phyloP scores from a whole-genome alignment of 2,113 vertebrate species.

The Orycteropus afer region DNA sequence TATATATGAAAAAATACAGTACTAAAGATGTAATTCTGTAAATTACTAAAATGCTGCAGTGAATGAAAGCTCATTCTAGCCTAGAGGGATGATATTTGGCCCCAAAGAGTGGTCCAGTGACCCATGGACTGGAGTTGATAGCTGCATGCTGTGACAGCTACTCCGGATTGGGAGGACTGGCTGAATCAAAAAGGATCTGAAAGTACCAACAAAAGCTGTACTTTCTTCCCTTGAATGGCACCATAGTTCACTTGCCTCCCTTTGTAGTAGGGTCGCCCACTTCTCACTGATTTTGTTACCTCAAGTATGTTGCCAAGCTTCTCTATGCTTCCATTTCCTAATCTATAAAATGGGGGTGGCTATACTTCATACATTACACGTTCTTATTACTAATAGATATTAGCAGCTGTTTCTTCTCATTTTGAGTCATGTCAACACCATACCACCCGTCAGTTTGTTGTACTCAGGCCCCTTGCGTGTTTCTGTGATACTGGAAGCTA shows the following conservation, averaged over 20 bases:
- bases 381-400: not conserved
- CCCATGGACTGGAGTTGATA: not conserved
- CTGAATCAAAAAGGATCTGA: not conserved
- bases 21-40: not conserved
- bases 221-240: not conserved
- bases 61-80: not conserved
- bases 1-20: too few species aligned
- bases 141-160: fast-evolving
- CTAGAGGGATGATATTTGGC: not conserved
- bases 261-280: not conserved
- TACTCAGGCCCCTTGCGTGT: too few species aligned
- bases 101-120: not conserved
- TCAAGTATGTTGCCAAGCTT: not conserved
- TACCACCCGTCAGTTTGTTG: too few species aligned
- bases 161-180: not conserved
- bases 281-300: not conserved
- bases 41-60: not conserved
- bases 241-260: not conserved
- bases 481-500: too few species aligned
- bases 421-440: too few species aligned
- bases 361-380: not conserved
- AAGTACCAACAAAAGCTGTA: not conserved
- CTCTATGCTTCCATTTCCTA: not conserved
- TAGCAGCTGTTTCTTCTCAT: too few species aligned
- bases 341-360: not conserved